These are phyloP conservation scores for Neoniphon sammara DNA, from an alignment of 2,797 vertebrate genomes.

Conservation along the genomic window DNA sequence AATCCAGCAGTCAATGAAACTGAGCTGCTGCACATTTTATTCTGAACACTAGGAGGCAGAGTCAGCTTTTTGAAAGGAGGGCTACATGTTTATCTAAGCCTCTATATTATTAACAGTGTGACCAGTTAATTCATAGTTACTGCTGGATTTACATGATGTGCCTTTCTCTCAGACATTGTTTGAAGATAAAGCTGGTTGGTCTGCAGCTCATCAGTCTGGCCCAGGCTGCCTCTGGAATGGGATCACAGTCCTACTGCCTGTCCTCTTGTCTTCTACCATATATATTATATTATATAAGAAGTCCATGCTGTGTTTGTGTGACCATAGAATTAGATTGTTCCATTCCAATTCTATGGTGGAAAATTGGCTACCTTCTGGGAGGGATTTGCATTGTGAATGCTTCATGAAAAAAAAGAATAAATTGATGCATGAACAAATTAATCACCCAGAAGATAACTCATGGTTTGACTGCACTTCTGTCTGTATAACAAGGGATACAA, in stretches of 20 bases:
- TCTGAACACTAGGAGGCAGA: slow-evolving; percentile 28
- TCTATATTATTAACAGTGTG: not conserved
- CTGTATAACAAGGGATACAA: slow-evolving; percentile 63
- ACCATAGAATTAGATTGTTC: slow-evolving; percentile 2
- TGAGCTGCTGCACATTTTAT: not conserved
- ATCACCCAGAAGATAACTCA: not conserved
- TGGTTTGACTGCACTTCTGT: slow-evolving; percentile 22
- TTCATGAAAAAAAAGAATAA: slow-evolving; percentile 12
- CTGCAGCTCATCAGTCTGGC: slow-evolving; percentile 37
- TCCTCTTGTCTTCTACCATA: slow-evolving; percentile 29
- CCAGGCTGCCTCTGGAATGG: slow-evolving; percentile 37
- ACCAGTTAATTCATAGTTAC: not conserved
- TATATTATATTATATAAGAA: slow-evolving; percentile 52
- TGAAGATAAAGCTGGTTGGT: slow-evolving; percentile 35
- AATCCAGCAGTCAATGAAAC: slow-evolving; percentile 30
- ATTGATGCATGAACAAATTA: slow-evolving; percentile 38
- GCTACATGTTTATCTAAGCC: not conserved
- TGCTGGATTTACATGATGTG: slow-evolving; percentile 61
- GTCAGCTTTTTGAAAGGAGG: not conserved
- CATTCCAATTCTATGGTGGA: not conserved
- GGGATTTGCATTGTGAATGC: slow-evolving; percentile 9
- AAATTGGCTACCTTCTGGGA: slow-evolving; percentile 14
- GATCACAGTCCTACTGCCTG: not conserved
- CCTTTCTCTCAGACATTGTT: slow-evolving; percentile 12
- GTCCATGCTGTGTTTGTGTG: slow-evolving; percentile 45